Evolutionary conservation across 2,888 invertebrate genomes (phyloP), one percentile per base, ranked within the genome.

Genomic region (Temnothorax rugatulus): DNA sequence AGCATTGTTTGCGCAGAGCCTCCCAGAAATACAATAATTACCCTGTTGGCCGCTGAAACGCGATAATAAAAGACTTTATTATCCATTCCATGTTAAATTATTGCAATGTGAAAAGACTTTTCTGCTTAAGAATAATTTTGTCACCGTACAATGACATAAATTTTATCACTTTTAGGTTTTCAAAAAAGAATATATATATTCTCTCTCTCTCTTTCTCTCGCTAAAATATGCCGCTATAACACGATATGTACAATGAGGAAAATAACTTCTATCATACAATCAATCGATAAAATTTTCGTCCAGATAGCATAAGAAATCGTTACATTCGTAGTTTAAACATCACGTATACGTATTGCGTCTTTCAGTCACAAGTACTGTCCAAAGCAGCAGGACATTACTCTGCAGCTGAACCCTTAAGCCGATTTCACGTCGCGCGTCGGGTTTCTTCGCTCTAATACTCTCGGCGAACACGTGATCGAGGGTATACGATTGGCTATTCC

Each of bases 391-490:
- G 69, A 76, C 87, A 86, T 85, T 87, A 87, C 87, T 87, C 90
- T 81, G 74, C 86, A 84, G 84, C 64, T 83, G 84, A 83, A 88
- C 86, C 89, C 87, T 89, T 92, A 91, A 92, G 90, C 91, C 91
- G 88, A 92, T 93, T 93, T 92, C 91, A 88, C 88, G 89, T 88
- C 84, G 86, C 91, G 88, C 88, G 89, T 88, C 84, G 86, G 91
- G 90, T 91, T 90, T 91, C 91, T 84, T 91, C 88, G 92, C 91
- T 92, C 92, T 92, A 92, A 92, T 92, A 92, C 91, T 84, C 87
- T 57, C 54, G 61, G 38, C 44, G 64, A 64, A 21, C 89, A 89
- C 91, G 91, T 91, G 91, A 92, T 88, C 76, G 73, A 63, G 50
- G 38, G 59, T 68, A 38, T 38, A 71, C 83, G 82, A 87, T 89